Evolutionary conservation across 1,140 invertebrate species (phyloP).

Genomic region (Bombus terrestris): DNA sequence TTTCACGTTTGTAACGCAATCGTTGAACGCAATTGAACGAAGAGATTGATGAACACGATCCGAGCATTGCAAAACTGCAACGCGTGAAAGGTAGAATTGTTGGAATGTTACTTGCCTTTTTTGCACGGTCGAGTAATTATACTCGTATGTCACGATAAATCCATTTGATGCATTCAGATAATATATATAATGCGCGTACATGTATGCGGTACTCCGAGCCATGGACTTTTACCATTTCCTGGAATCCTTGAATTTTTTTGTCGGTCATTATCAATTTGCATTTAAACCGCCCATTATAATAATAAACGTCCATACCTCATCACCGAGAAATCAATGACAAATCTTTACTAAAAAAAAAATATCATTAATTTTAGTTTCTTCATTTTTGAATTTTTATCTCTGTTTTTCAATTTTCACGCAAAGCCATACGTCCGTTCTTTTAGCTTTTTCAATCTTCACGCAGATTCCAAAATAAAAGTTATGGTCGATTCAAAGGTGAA

Average conservation of each 20-base stretch:
- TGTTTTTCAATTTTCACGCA: not conserved
- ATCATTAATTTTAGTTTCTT: not conserved
- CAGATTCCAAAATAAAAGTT: not conserved
- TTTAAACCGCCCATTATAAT: not conserved
- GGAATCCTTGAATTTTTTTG: not conserved
- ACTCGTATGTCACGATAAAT: not conserved
- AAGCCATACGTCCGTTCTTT: too few relatives aligned
- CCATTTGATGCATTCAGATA: not conserved
- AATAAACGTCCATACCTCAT: not conserved
- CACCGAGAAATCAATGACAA: not conserved
- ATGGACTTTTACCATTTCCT: not conserved
- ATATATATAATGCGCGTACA: not conserved
- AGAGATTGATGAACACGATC: conserved; percentile 37
- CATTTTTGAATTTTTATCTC: not conserved
- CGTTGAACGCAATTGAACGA: conserved; percentile 14
- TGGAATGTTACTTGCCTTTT: conserved; percentile 34
- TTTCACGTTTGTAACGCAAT: not conserved
- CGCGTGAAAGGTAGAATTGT: conserved; percentile 36
- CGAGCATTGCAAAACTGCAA: conserved; percentile 19
- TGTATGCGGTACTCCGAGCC: not conserved
- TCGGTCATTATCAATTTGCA: not conserved
- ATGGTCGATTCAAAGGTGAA: too few relatives aligned
- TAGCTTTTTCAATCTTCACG: too few relatives aligned
- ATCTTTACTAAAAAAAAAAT: not conserved
- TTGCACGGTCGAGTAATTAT: conserved; percentile 14